Evolutionary conservation across 2,797 vertebrate genomes (phyloP).

Genomic region (Halcyon badia): DNA sequence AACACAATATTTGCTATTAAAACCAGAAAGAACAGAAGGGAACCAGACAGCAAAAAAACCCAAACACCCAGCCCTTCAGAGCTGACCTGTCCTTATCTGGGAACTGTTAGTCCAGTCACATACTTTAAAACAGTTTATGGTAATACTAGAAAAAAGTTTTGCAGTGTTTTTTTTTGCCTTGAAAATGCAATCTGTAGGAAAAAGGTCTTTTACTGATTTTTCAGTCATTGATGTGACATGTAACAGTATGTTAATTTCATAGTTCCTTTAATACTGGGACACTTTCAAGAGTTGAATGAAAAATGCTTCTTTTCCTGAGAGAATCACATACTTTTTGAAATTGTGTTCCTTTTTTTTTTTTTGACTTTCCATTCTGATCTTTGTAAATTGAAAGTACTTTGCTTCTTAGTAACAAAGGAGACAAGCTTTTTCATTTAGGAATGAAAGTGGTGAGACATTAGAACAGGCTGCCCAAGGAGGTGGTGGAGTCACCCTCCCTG

Average conservation of each 20-base stretch:
- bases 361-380: not conserved
- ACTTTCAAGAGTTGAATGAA: not conserved
- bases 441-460: too few species aligned
- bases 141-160: not conserved
- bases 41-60: rapidly evolving
- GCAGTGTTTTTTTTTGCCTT: not conserved
- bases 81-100: not conserved
- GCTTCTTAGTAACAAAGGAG: not conserved
- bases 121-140: not conserved
- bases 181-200: not conserved
- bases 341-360: not conserved
- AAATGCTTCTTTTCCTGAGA: not conserved
- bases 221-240: not conserved
- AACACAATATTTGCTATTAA: not conserved
- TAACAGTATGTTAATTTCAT: not conserved
- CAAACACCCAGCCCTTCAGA: not conserved
- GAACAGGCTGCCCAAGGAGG: too few species aligned
- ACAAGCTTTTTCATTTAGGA: not conserved
- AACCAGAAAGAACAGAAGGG: not conserved
- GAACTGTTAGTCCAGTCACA: not conserved
- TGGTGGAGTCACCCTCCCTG: too few species aligned
- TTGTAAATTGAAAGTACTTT: not conserved
- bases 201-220: not conserved
- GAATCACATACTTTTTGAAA: not conserved
- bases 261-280: not conserved